These are phyloP conservation scores for Pristionchus maxplancki DNA, from an alignment of 2,888 invertebrate genomes.

Conservation along the genomic window DNA sequence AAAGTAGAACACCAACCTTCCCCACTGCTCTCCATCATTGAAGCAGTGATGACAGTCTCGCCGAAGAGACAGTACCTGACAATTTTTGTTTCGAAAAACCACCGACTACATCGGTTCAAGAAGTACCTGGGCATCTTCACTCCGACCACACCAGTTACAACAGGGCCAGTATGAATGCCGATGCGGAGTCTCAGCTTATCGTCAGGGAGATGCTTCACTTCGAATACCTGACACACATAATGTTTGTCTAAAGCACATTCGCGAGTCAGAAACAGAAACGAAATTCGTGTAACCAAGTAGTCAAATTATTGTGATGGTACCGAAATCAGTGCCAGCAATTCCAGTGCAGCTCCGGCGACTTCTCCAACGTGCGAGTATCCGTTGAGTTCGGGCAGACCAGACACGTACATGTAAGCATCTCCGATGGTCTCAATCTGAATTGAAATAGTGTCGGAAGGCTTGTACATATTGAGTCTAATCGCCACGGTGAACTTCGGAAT, in stretches of 20 bases:
- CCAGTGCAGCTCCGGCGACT: slow-evolving; percentile 61
- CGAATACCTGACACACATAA: slow-evolving; percentile 58
- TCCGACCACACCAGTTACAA: slow-evolving; percentile 51
- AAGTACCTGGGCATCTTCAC: slow-evolving; percentile 51
- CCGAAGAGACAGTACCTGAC: slow-evolving; percentile 49
- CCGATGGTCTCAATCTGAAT: slow-evolving; percentile 63
- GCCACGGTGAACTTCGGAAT: neutral
- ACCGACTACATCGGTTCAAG: too few species aligned
- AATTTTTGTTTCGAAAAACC: too few species aligned
- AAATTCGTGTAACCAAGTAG: neutral
- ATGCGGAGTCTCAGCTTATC: slow-evolving; percentile 61
- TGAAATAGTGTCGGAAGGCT: neutral
- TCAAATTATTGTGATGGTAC: slow-evolving; percentile 52
- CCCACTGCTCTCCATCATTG: slow-evolving; percentile 64
- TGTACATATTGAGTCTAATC: too few species aligned
- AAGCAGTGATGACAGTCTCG: slow-evolving; percentile 59
- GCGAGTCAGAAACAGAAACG: too few species aligned
- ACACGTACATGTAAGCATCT: slow-evolving; percentile 66
- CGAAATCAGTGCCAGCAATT: slow-evolving; percentile 60
- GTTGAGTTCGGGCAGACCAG: slow-evolving; percentile 63
- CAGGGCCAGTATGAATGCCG: slow-evolving; percentile 59
- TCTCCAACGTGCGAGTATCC: slow-evolving; percentile 63
- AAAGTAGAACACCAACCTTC: slow-evolving; percentile 54
- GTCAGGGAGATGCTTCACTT: slow-evolving; percentile 59
- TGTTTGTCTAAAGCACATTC: too few species aligned